phyloP scores from a whole-genome alignment of 2,113 vertebrate species.

The Ploceus nigricollis region DNA sequence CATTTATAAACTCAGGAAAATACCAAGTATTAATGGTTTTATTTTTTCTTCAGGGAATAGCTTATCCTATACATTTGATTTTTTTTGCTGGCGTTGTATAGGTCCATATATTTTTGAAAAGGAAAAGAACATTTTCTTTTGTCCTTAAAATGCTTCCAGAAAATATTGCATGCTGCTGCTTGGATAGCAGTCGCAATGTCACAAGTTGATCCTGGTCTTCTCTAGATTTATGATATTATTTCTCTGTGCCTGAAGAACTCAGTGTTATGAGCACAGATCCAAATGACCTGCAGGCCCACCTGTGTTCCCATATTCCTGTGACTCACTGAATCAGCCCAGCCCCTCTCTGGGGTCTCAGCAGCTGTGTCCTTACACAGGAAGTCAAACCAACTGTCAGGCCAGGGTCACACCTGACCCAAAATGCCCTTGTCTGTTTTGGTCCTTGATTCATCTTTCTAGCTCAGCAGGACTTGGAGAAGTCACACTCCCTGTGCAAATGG shows the following conservation, averaged over 20 bases:
- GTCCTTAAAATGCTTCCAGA: neutral
- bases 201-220: neutral
- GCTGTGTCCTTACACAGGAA: neutral
- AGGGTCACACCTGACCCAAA: neutral
- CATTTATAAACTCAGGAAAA: neutral
- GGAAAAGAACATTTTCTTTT: neutral
- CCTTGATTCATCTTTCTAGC: neutral
- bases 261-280: neutral
- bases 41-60: neutral
- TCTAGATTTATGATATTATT: neutral
- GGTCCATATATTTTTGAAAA: neutral
- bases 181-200: neutral
- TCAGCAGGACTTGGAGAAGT: neutral
- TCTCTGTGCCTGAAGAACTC: neutral
- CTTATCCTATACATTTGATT: neutral
- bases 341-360: neutral
- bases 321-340: neutral
- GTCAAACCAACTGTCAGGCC: neutral
- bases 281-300: neutral
- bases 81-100: neutral
- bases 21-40: neutral
- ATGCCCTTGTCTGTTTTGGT: neutral
- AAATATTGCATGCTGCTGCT: neutral
- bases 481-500: accelerated
- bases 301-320: neutral